These are phyloP conservation scores for Pseudococcus longispinus DNA, from an alignment of 2,888 invertebrate genomes.

Conservation along the genomic window DNA sequence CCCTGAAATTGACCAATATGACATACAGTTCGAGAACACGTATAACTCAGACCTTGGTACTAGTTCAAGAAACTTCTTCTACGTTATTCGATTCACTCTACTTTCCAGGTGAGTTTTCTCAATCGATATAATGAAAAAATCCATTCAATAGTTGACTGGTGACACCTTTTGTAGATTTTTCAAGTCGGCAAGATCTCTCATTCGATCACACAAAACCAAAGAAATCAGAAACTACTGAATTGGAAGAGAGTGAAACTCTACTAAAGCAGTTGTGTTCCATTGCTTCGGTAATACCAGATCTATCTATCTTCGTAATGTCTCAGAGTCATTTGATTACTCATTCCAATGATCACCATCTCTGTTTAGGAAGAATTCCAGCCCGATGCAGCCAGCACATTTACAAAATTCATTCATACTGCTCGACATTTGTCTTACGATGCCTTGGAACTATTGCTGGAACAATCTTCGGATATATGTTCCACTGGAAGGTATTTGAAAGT, in stretches of 20 bases:
- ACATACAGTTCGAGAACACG: constrained; percentile 77
- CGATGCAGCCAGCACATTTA: constrained; percentile 71
- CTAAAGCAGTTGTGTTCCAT: constrained; percentile 73
- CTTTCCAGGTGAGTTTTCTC: constrained; percentile 32
- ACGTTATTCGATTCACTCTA: background rate
- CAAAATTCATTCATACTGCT: constrained; percentile 73
- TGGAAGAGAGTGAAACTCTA: constrained; percentile 74
- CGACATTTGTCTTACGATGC: constrained; percentile 74
- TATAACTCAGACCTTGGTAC: constrained; percentile 60
- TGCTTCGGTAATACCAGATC: constrained; percentile 62
- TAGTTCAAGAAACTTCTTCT: constrained; percentile 51
- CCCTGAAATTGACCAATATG: constrained; percentile 77
- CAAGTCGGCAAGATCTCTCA: constrained; percentile 70
- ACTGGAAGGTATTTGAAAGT: constrained; percentile 69
- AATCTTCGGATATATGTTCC: constrained; percentile 72
- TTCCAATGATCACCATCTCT: background rate
- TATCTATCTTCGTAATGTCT: background rate
- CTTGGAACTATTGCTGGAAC: constrained; percentile 70
- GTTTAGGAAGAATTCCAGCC: constrained; percentile 68
- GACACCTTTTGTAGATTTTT: constrained; percentile 62
- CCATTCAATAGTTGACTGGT: background rate
- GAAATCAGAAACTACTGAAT: constrained; percentile 74
- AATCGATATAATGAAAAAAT: background rate
- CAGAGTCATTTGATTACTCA: background rate
- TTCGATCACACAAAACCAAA: constrained; percentile 76